Conservation (phyloP, 2,797 vertebrate species). For the Danionella dracula region DNA sequence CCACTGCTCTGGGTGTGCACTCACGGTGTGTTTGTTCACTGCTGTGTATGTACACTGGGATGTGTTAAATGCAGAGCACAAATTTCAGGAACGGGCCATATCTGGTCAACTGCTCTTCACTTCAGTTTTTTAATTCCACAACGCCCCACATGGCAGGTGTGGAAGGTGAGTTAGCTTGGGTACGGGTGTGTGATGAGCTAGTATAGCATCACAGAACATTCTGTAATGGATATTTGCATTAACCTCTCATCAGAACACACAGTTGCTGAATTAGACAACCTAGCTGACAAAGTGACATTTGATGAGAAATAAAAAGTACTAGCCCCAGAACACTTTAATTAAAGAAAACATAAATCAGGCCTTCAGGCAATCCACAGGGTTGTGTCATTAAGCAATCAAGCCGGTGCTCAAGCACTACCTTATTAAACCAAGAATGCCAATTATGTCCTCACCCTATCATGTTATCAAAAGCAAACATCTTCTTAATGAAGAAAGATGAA, state of each 20-base stretch:
- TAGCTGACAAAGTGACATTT: neutral
- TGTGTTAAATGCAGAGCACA: no score
- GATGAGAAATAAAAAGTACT: neutral
- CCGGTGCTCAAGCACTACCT: neutral
- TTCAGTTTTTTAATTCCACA: no score
- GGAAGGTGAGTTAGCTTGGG: conserved; percentile 15
- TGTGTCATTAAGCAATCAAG: neutral
- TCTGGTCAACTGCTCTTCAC: no score
- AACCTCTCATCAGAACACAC: conserved; percentile 13
- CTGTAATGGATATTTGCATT: conserved; percentile 15
- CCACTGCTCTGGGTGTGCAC: no score
- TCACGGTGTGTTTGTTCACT: no score
- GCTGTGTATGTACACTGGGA: no score
- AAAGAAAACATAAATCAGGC: neutral
- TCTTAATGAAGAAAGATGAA: neutral
- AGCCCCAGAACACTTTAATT: neutral
- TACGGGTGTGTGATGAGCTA: conserved; percentile 5
- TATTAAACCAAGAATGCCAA: neutral
- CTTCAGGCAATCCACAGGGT: neutral
- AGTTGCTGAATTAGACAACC: neutral
- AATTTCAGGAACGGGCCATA: no score
- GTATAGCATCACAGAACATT: conserved; percentile 4
- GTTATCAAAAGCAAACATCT: neutral
- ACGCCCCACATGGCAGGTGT: no score
- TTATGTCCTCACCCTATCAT: neutral